Evolutionary conservation across 2,888 invertebrate genomes (phyloP), one percentile per base, ranked within the genome.

Genomic region (Epinotia nisella): DNA sequence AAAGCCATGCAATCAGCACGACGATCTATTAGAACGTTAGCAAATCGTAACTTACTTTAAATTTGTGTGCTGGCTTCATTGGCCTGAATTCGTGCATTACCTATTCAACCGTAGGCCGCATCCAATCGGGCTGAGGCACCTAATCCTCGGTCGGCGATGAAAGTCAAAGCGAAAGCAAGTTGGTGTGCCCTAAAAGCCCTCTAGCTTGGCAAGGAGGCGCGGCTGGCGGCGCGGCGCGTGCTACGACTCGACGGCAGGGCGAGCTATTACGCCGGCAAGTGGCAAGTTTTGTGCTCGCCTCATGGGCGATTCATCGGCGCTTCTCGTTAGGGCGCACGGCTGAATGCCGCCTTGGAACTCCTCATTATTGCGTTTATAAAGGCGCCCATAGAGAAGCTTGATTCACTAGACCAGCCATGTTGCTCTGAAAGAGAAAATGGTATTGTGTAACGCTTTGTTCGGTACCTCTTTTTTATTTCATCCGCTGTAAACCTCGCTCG

Each of bases 321-420:
- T 87, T 88, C 92, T 92, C 90, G 90, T 92, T 92, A 92, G 84
- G 82, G 85, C 81, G 86, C 83, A 84, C 86, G 89, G 85, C 80
- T 93, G 90, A 93, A 93, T 92, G 87, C 90, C 89, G 89, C 89
- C 88, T 91, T 90, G 88, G 88, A 88, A 90, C 90, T 92, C 83
- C 92, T 92, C 92, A 92, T 93, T 93, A 93, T 93, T 92, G 92
- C 92, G 92, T 92, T 92, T 92, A 93, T 93, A 92, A 93, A 93
- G 86, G 91, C 91, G 84, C 81, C 90, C 85, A 92, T 92, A 92
- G 86, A 92, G 86, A 85, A 84, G 82, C 85, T 83, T 88, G 91
- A 91, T 92, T 91, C 90, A 91, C 91, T 90, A 92, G 92, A 90
- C 88, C 88, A 85, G 88, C 88, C 86, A 82, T 81, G 87, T 84